Evolutionary conservation across 2,888 invertebrate genomes (phyloP), one percentile per base, ranked within the genome.

Genomic region (Parnassius glacialis): DNA sequence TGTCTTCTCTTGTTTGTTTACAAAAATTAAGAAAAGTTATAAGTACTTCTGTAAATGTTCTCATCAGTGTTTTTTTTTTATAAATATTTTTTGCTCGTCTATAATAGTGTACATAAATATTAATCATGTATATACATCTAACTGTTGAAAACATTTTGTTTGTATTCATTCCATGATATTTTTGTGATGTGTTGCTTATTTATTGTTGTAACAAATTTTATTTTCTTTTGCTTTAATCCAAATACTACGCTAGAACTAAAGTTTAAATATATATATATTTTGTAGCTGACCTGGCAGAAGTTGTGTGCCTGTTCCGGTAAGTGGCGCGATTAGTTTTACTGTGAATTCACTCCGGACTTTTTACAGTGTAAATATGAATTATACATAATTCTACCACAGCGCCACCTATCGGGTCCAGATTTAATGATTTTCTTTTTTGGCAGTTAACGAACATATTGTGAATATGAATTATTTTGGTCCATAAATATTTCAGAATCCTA

Each of bases 241-340:
- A 51, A 62, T 62, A 62, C 44, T 54, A 51, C 62, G 62, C 62
- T 62, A 62, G 62, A 58, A 57, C 34, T 13, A 12, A 52, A n/a
- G 42, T 52, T 25, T 45, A 20, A 34, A 34, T 34, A 34, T 34
- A 34, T 34, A 34, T 25, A 25, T 25, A 25, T 25, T 3, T 34
- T 34, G 34, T 34, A 34, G 34, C 34, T 34, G 1, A 34, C 34
- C 34, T 34, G 5, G 34, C 34, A 34, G 34, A 34, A 5, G 34
- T 34, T 34, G 5, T 34, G 7, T 34, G 34, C 34, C 7, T 34
- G 7, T 34, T 34, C 34, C 34, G 7, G 34, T 34, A 7, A 7
- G 34, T 34, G 34, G 34, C 34, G 7, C 7, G 34, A 7, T 34
- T 34, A 34, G 1, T 34, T 34, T 34, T 34, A 5, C 34, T 34